These are phyloP conservation scores for Sebastes umbrosus DNA, from an alignment of 2,797 vertebrate genomes.

Conservation along the genomic window DNA sequence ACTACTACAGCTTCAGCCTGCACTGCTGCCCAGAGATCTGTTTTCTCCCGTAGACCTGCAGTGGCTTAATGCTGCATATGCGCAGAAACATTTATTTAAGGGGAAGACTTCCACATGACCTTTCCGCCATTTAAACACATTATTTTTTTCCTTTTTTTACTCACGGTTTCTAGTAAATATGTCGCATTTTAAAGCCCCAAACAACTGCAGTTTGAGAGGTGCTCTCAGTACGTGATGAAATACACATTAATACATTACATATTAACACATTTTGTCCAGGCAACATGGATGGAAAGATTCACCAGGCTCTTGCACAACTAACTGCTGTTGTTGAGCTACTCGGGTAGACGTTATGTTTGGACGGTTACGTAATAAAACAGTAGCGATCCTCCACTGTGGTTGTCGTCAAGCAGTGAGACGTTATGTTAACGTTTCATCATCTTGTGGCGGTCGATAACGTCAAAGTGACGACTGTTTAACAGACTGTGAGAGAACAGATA, in stretches of 20 bases:
- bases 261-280: background rate
- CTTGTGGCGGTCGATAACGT: background rate
- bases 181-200: background rate
- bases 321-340: background rate
- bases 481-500: background rate
- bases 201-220: background rate
- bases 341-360: background rate
- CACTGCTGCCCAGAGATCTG: background rate
- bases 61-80: background rate
- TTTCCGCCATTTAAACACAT: background rate
- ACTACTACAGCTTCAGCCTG: constrained; percentile 23
- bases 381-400: background rate
- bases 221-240: background rate
- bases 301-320: background rate
- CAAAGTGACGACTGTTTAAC: background rate
- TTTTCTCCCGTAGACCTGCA: background rate
- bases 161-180: background rate
- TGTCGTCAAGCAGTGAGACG: background rate
- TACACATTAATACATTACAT: too few species aligned
- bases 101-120: background rate
- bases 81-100: background rate
- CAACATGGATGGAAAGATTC: background rate
- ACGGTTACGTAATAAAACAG: constrained; percentile 48
- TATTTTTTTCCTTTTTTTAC: constrained; percentile 3
- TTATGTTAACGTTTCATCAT: background rate